Percentiles rank a stretch among this genome's conserved stretches.
Evolutionary conservation across 2,797 vertebrate genomes (phyloP).

Genomic region (Urosaurus nigricauda): DNA sequence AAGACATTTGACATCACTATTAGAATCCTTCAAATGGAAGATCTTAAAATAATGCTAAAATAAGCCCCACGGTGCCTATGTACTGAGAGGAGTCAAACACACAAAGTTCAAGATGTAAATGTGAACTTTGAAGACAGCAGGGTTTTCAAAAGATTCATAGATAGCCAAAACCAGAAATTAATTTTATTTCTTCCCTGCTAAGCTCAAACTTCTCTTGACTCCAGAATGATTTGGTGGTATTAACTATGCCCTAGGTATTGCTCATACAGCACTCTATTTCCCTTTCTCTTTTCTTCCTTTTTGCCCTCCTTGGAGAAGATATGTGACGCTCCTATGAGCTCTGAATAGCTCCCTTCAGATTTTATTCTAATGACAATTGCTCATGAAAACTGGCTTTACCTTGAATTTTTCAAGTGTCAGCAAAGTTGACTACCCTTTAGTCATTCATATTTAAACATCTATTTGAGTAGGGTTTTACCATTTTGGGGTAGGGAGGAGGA

Average conservation of each 20-base stretch:
- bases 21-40: neutral
- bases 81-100: neutral
- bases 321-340: neutral
- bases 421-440: neutral
- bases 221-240: conserved; percentile 2
- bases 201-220: conserved; percentile 14
- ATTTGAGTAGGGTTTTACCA: no score
- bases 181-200: conserved; percentile 12
- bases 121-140: conserved; percentile 8
- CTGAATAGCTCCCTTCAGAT: conserved; percentile 30
- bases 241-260: neutral
- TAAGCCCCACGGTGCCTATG: neutral
- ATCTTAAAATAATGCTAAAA: conserved; percentile 6
- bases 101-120: neutral
- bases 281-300: conserved; percentile 28
- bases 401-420: conserved; percentile 16
- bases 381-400: conserved; percentile 3
- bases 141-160: neutral
- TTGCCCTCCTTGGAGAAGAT: neutral
- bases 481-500: no score
- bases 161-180: neutral
- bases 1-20: neutral
- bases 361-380: conserved; percentile 26
- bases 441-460: conserved; percentile 11
- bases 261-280: conserved; percentile 10